These are phyloP conservation scores for Centruroides vittatus DNA, from an alignment of 1,140 invertebrate genomes.

Conservation along the genomic window DNA sequence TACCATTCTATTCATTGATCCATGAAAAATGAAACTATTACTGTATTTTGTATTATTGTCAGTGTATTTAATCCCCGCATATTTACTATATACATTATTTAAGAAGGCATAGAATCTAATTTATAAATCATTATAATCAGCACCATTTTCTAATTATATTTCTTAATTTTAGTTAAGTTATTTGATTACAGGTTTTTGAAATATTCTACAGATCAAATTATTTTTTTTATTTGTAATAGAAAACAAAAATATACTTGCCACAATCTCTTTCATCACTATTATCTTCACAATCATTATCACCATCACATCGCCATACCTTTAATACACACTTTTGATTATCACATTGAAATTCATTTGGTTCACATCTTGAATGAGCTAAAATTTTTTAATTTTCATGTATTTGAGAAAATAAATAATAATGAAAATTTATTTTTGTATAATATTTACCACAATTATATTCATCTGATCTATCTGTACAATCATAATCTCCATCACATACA, in stretches of 20 bases:
- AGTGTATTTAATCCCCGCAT: too few relatives aligned
- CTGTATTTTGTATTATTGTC: too few relatives aligned
- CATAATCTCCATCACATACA: constrained; percentile 64
- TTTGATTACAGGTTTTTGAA: too few relatives aligned
- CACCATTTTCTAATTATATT: too few relatives aligned
- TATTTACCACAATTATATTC: constrained; percentile 32
- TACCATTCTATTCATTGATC: too few relatives aligned
- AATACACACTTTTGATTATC: constrained; percentile 73
- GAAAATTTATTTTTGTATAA: background rate
- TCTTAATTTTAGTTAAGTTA: too few relatives aligned
- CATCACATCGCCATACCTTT: constrained; percentile 84
- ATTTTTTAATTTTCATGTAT: background rate
- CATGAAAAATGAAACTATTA: too few relatives aligned
- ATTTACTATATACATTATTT: too few relatives aligned
- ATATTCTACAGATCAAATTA: too few relatives aligned
- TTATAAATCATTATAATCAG: too few relatives aligned
- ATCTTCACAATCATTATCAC: constrained; percentile 85
- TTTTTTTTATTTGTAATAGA: background rate
- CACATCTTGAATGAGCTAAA: constrained; percentile 37
- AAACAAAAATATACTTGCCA: constrained; percentile 38
- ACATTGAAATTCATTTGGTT: constrained; percentile 87
- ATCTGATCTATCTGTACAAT: constrained; percentile 59
- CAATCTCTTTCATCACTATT: constrained; percentile 80
- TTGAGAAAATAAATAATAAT: background rate
- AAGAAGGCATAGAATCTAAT: too few relatives aligned